A percentile compares a stretch with the other conserved stretches of the same genome.
Conservation (phyloP, 2,797 vertebrate species). For the Sebastes minor region DNA sequence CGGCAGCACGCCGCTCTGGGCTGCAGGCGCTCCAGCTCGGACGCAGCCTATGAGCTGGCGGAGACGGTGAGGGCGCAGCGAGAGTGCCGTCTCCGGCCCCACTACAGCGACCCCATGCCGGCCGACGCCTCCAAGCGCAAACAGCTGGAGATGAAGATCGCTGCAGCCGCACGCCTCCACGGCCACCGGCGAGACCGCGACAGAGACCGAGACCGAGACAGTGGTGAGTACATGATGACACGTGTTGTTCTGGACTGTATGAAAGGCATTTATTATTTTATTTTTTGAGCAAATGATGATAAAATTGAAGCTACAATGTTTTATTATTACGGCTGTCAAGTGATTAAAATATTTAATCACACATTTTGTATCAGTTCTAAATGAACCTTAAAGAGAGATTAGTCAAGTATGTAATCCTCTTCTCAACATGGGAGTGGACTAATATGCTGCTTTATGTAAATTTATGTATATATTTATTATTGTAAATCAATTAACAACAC, state of each 20-base stretch:
- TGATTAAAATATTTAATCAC: too few species aligned
- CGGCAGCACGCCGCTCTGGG: conserved; percentile 76
- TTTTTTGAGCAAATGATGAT: not conserved
- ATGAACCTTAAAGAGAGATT: too few species aligned
- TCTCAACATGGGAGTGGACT: too few species aligned
- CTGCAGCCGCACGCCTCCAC: conserved; percentile 86
- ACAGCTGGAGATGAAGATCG: conserved; percentile 93
- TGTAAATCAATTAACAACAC: too few species aligned
- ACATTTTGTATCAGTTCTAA: too few species aligned
- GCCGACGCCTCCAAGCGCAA: conserved; percentile 90
- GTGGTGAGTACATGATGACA: conserved; percentile 65
- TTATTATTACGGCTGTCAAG: not conserved
- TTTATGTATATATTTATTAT: too few species aligned
- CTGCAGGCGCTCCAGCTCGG: conserved; percentile 91
- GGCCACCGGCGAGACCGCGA: conserved; percentile 85
- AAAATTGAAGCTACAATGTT: not conserved
- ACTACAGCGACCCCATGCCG: conserved; percentile 92
- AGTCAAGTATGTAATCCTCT: too few species aligned
- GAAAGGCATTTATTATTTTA: not conserved
- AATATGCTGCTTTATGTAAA: too few species aligned
- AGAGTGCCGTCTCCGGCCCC: conserved; percentile 88
- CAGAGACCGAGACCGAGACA: conserved; percentile 77
- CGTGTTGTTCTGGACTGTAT: not conserved
- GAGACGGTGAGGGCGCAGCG: conserved; percentile 88
- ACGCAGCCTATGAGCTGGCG: conserved; percentile 85